phyloP scores from a whole-genome alignment of 1,140 invertebrate species.

The Trachymyrmex septentrionalis region DNA sequence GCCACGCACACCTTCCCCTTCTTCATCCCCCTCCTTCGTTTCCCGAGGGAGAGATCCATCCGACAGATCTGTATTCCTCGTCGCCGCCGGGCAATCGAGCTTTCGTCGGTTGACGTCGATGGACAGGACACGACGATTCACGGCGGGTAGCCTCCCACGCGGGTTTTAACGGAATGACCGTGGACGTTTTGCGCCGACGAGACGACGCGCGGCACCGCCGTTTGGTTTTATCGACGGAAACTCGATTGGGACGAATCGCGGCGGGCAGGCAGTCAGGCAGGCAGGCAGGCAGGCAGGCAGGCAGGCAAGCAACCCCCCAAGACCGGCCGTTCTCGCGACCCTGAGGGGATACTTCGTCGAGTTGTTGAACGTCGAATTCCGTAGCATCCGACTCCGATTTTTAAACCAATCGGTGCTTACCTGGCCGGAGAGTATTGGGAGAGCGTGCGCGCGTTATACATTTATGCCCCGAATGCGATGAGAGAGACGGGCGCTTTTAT shows the following conservation, averaged over 20 bases:
- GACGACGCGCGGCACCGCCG: neutral
- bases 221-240: constrained; percentile 56
- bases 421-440: constrained; percentile 52
- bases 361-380: constrained; percentile 51
- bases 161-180: constrained; percentile 17
- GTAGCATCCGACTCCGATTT: constrained; percentile 43
- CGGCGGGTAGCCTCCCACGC: constrained; percentile 32
- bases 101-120: neutral
- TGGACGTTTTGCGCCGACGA: neutral
- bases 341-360: constrained; percentile 37
- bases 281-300: too few relatives aligned
- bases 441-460: neutral
- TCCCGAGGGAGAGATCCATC: neutral
- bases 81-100: neutral
- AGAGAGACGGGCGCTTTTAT: constrained; percentile 20
- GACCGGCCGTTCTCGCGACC: constrained; percentile 7
- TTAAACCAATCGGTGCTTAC: constrained; percentile 60
- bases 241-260: constrained; percentile 28
- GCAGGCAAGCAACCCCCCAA: too few relatives aligned
- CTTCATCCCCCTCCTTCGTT: neutral
- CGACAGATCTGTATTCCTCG: neutral
- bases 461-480: neutral
- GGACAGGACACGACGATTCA: constrained; percentile 4
- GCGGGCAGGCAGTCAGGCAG: neutral
- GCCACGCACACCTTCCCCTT: neutral